Percentiles rank a stretch among this genome's conserved stretches.
Evolutionary conservation across 1,140 invertebrate genomes (phyloP).

Genomic region (Luehdorfia chinensis): DNA sequence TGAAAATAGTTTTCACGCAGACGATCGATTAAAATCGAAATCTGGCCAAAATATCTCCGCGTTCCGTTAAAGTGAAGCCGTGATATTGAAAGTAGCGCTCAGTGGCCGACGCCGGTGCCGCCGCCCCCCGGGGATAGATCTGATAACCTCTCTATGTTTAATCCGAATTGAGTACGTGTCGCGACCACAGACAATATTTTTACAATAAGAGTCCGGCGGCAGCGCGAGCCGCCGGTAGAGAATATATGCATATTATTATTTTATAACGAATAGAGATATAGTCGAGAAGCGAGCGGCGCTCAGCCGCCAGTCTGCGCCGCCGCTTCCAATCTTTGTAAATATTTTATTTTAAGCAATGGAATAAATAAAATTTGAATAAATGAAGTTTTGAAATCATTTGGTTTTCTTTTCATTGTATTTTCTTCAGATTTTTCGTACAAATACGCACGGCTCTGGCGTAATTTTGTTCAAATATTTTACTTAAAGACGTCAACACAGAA

Average conservation of each 20-base stretch:
- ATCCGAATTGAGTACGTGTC: slow-evolving; percentile 11
- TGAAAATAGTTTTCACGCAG: too few relatives aligned
- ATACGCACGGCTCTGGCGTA: too few relatives aligned
- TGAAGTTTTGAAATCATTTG: slow-evolving; percentile 16
- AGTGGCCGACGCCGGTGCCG: background rate
- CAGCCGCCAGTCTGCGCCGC: background rate
- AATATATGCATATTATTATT: slow-evolving; percentile 20
- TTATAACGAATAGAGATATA: background rate
- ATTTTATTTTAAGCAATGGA: slow-evolving; percentile 17
- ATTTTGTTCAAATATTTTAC: background rate
- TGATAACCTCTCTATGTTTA: slow-evolving; percentile 16
- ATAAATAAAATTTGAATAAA: slow-evolving; percentile 19
- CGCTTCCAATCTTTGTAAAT: slow-evolving; percentile 17
- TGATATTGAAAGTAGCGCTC: background rate
- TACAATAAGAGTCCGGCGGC: too few relatives aligned
- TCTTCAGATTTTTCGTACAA: too few relatives aligned
- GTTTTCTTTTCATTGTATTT: too few relatives aligned
- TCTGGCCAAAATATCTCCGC: background rate
- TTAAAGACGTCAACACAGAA: background rate
- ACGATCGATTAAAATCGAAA: too few relatives aligned
- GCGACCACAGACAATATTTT: too few relatives aligned
- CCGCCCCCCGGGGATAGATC: slow-evolving; percentile 14
- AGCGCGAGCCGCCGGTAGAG: too few relatives aligned
- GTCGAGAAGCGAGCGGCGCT: background rate
- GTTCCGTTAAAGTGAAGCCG: background rate